Evolutionary conservation across 2,888 invertebrate species (phyloP), one percentile per base, ranked within the genome.

Genomic region (Folsomia manolachei): DNA sequence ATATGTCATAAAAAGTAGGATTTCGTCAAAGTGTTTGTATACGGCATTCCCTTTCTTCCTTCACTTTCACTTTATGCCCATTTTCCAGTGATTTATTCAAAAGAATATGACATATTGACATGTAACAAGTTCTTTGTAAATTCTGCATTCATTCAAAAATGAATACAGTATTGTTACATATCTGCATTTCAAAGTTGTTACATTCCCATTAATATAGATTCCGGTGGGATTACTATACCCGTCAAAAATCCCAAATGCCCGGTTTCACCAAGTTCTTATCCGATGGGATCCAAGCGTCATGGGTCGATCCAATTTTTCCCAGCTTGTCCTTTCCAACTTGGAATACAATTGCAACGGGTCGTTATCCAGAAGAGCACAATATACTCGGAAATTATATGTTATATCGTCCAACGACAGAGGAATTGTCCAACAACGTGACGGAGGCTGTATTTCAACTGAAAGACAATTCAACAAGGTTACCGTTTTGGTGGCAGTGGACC

Each of bases 381-480:
- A 82, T 84, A 56, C 76, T 84, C 27, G 83, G 83, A 14, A 84
- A 84, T 70, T 82, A 82, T 77, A 83, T 84, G 81, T 82, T 81
- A 60, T 83, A 83, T 74, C 63, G 81, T 0, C 73, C 70, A 0
- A 39, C 39, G 14, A 79, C 81, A 62, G 82, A 82, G 14, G 70
- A 70, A 21, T 26, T 64, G 11, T 69, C 68, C 0, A 18, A 27
- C 14, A 18, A 27, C 14, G 14, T 39, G 14, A 4, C 39, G 14
- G 77, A 77, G 56, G 63, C 69, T 1, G 67, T 73, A 18, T 77
- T 77, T 52, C 63, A 64, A n/a, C 71, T 77, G 1, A 68, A 69
- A 39, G 70, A 78, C 73, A 63, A 70, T 27, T 65, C 76, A 62
- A 67, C 75, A 27, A 71, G 71, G 74, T 61, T 78, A 77, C 76